Evolutionary conservation across 2,797 vertebrate genomes (phyloP).

Genomic region (Psittacula echo): DNA sequence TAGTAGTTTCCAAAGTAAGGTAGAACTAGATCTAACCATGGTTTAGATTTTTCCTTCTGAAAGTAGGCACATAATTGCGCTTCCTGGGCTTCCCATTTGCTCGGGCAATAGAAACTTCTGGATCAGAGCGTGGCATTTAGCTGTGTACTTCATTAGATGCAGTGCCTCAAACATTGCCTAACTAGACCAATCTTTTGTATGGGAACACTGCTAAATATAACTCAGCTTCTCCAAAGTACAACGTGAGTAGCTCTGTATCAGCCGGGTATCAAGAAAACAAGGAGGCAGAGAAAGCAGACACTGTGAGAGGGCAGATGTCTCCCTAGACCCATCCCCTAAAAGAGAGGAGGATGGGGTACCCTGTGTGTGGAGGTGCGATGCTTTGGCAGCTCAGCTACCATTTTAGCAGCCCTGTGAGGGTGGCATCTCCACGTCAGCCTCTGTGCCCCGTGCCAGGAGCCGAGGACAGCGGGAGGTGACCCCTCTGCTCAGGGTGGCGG

Average conservation of each 20-base stretch:
- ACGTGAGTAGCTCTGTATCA: neutral
- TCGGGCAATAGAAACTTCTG: constrained; percentile 18
- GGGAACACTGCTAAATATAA: constrained; percentile 32
- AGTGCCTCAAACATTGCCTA: neutral
- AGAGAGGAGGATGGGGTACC: neutral
- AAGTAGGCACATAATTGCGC: neutral
- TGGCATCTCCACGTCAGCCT: rapidly evolving
- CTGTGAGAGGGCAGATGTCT: neutral
- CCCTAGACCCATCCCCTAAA: neutral
- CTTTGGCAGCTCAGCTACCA: neutral
- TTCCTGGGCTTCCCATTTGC: constrained; percentile 12
- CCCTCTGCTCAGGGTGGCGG: neutral
- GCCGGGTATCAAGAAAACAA: neutral
- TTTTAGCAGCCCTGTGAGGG: neutral
- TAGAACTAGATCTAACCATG: neutral
- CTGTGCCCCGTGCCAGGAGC: neutral
- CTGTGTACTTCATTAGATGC: neutral
- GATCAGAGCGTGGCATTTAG: neutral
- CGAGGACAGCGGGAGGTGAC: neutral
- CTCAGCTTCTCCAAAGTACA: neutral
- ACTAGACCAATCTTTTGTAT: neutral
- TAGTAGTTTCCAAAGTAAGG: neutral
- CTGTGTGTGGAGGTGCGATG: neutral
- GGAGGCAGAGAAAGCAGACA: neutral
- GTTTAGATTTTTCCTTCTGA: neutral